Percentiles rank a stretch among this genome's conserved stretches.
These are phyloP conservation scores for Acleris sparsana DNA, from an alignment of 2,888 invertebrate genomes.

Conservation along the genomic window DNA sequence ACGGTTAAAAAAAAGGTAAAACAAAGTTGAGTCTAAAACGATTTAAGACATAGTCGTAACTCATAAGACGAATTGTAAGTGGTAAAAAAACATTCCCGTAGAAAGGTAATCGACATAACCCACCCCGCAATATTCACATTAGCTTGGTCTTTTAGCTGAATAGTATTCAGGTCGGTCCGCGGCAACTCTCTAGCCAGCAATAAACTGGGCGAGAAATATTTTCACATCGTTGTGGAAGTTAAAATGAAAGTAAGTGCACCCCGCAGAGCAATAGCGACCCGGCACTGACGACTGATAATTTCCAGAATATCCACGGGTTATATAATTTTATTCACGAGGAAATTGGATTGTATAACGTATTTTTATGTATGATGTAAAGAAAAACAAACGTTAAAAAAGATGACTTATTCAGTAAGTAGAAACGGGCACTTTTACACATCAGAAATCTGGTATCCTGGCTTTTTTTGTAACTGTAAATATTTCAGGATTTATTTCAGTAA, in stretches of 20 bases:
- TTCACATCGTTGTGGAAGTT: slow-evolving; percentile 82
- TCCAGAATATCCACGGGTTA: slow-evolving; percentile 67
- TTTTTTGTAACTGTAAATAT: too few relatives aligned
- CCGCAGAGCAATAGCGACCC: slow-evolving; percentile 70
- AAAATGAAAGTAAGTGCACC: slow-evolving; percentile 81
- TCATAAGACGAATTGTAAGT: neutral
- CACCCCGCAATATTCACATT: slow-evolving; percentile 24
- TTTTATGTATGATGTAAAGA: neutral
- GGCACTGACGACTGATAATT: slow-evolving; percentile 65
- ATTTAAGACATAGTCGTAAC: too few relatives aligned
- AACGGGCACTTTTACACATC: too few relatives aligned
- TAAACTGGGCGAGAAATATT: slow-evolving; percentile 79
- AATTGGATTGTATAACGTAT: slow-evolving; percentile 11
- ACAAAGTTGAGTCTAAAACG: too few relatives aligned
- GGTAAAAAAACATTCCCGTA: neutral
- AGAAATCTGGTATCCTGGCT: too few relatives aligned
- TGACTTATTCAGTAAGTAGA: too few relatives aligned
- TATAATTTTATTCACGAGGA: slow-evolving; percentile 77
- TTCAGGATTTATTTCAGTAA: too few relatives aligned
- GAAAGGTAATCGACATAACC: neutral
- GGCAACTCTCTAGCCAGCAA: slow-evolving; percentile 71
- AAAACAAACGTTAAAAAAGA: too few relatives aligned
- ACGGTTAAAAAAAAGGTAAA: too few relatives aligned
- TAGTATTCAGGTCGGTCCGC: slow-evolving; percentile 56
- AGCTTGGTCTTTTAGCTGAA: slow-evolving; percentile 46